Base-by-base conservation (phyloP, 2,888 invertebrate species). In the Lithophane leautieri region DNA sequence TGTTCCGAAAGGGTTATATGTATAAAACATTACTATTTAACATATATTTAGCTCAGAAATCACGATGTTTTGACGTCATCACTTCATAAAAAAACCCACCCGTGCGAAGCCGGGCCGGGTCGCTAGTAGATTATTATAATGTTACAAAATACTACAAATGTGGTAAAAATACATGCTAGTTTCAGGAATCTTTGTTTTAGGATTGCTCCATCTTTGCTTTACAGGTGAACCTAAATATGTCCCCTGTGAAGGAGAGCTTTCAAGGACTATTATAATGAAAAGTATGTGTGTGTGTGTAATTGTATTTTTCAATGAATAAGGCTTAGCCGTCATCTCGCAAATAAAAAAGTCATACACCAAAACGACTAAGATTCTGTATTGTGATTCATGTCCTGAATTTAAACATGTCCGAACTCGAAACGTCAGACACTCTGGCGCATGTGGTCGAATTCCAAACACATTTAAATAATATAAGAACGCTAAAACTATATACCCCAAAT, bases 381-480 rank as follows among this genome's bases (percentile, higher is more conserved):
- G 54, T 72, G 71, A 56, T 72, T 72, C 54, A 72, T 72, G n/a
- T 34, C 6, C 50, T 34, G 4, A 72, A 70, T 44, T 44, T 11
- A 70, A 54, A 44, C 12, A 54, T n/a, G 19, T 9, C n/a, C 34
- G n/a, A 28, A 56, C n/a, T 6, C n/a, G 9, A 44, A 44, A 70
- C 22, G 11, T 14, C 44, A 71, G 67, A 75, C 81, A 74, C 40
- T 79, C 44, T 0, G 78, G 61, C 70, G 70, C 70, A 78, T 61
- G 44, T 54, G 63, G n/a, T 58, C 22, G 44, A 42, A 28, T 25
- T 66, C 54, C 34, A 67, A 56, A 67, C 78, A 34, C n/a, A 25
- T 61, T 44, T 25, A 25, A 42, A 65, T 50, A 50, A 75, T 56
- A 1, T 19, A 28, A 42, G 28, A 11, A 50, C 25, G 8, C 16